Conservation (phyloP, 2,888 invertebrate species). For the Ormyrus nitidulus region DNA sequence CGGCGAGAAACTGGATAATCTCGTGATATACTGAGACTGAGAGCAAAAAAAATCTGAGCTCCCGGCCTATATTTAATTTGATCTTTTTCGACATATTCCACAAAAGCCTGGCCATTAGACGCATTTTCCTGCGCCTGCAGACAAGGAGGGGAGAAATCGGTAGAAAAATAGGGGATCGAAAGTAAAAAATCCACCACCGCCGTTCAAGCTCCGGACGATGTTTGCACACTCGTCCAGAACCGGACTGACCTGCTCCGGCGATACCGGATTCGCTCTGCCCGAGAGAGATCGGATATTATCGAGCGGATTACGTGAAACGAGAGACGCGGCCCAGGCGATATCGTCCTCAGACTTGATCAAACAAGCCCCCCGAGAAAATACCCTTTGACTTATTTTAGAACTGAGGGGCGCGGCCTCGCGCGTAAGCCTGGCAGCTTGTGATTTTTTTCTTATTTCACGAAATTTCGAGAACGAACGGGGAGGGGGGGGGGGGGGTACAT, state of each 20-base stretch:
- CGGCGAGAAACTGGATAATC: conserved; percentile 25
- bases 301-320: conserved; percentile 55
- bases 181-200: conserved; percentile 45
- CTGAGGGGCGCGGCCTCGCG: conserved; percentile 19
- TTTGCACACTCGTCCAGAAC: conserved; percentile 41
- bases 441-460: conserved; percentile 48
- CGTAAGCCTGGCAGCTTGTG: conserved; percentile 1
- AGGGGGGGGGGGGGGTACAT: neutral
- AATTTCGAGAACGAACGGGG: conserved; percentile 2
- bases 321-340: conserved; percentile 30
- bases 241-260: conserved; percentile 43
- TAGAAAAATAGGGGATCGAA: conserved; percentile 17
- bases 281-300: conserved; percentile 45
- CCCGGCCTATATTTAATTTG: neutral
- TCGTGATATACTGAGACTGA: conserved; percentile 26
- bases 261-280: conserved; percentile 2
- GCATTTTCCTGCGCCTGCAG: neutral
- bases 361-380: conserved; percentile 45
- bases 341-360: conserved; percentile 34
- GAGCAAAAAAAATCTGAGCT: conserved; percentile 1
- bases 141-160: conserved; percentile 15
- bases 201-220: neutral
- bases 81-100: neutral
- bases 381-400: conserved; percentile 56
- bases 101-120: conserved; percentile 34